Base-by-base conservation (phyloP, 1,140 invertebrate genomes). In the Drosophila pandora region DNA sequence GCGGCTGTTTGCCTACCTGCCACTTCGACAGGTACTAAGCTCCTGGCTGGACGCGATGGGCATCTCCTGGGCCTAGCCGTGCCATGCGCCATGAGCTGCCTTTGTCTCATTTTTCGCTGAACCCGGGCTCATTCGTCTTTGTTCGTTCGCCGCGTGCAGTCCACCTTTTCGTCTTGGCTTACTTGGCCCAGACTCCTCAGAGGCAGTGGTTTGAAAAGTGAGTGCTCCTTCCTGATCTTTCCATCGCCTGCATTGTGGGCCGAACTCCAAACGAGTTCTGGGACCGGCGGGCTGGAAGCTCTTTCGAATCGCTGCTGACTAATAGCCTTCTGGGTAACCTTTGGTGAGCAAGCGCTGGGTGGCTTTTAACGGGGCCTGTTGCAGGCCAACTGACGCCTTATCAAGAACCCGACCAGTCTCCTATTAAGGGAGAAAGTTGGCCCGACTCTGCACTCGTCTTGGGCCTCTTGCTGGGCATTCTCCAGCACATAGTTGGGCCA, bases 371-470 rank as follows among this genome's bases (percentile, higher is more conserved):
- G 30, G 30, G 6, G 30, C 7, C 30, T 7, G 30, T 32, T 32
- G 9, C 34, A 37, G 9, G 9, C 30, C 12, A 37, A 34, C 2
- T 10, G 34, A 37, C 12, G 3, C 3, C 10, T 37, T 37, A 37
- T 37, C 34, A n/a, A 37, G 34, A 37, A 37, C 34, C 32, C 32
- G 9, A 1, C 32, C 32, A 32, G 50, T 34, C 70, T 54, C 47
- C 62, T 61, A 61, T 69, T 60, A 80, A 85, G 63, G 82, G 81
- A 84, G 81, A 84, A 84, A 81, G 81, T 85, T 69, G 32, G 22
- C 43, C 41, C 25, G 25, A 28, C 25, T 56, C 21, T 48, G 37
- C 28, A 28, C 25, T 28, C 25, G 25, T 65, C 22, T 56, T 62
- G 50, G 69, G 41, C 54, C 25, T 49, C 58, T 73, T 72, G 64